Evolutionary conservation across 2,888 invertebrate genomes (phyloP).

Genomic region (Scrobipalpa atriplicella): DNA sequence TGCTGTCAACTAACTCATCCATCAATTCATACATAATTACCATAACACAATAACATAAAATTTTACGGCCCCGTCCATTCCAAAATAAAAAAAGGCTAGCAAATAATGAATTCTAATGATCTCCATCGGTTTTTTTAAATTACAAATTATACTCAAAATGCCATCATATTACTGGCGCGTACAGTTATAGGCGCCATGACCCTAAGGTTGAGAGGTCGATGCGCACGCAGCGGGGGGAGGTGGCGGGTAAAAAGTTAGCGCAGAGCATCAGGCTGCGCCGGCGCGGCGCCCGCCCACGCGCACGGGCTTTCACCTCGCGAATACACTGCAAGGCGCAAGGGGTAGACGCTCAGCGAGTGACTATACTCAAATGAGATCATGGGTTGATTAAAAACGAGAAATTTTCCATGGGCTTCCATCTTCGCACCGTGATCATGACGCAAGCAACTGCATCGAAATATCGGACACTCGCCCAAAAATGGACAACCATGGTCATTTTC

Average conservation of each 20-base stretch:
- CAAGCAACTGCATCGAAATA: no score
- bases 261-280: constrained; percentile 34
- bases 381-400: no score
- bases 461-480: no score
- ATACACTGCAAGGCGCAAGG: constrained; percentile 26
- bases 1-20: no score
- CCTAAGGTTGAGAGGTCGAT: not conserved
- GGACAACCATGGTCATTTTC: no score
- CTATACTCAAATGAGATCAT: no score
- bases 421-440: no score
- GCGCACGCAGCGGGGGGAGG: not conserved
- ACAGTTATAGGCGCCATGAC: constrained; percentile 8
- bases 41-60: not conserved
- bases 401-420: no score
- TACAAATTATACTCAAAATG: no score
- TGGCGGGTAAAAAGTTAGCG: constrained; percentile 24
- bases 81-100: not conserved
- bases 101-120: constrained; percentile 8
- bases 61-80: not conserved
- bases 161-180: no score
- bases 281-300: constrained; percentile 48
- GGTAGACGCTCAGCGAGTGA: not conserved
- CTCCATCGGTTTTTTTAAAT: no score
- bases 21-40: not conserved
- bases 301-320: constrained; percentile 63